phyloP scores from a whole-genome alignment of 2,113 vertebrate species.

The Gopherus evgoodei region DNA sequence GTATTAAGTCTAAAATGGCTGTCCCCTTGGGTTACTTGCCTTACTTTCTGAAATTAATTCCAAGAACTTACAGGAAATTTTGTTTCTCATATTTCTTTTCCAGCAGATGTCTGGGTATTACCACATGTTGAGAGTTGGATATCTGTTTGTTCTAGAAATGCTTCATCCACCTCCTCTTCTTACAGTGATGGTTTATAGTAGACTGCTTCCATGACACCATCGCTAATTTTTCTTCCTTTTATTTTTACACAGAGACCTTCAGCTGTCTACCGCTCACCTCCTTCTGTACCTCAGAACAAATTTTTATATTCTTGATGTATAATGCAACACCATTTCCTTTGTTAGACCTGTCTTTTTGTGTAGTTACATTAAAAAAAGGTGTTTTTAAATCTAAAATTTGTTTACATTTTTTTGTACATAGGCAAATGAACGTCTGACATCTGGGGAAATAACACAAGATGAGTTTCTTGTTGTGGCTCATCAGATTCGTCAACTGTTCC shows the following conservation, averaged over 20 bases:
- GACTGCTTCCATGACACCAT: neutral
- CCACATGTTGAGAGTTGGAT: neutral
- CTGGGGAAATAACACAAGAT: slow-evolving; percentile 95
- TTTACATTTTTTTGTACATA: slow-evolving; percentile 57
- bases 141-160: neutral
- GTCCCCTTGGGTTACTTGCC: neutral
- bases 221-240: neutral
- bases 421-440: slow-evolving; percentile 90
- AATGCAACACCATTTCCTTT: neutral
- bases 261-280: neutral
- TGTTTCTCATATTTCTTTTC: neutral
- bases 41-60: neutral
- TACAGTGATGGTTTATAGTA: neutral
- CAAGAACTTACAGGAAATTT: neutral
- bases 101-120: neutral
- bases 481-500: slow-evolving; percentile 95
- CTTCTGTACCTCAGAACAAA: neutral
- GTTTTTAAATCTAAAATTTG: neutral
- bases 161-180: neutral
- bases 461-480: slow-evolving; percentile 95
- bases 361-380: neutral
- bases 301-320: neutral
- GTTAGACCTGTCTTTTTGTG: neutral
- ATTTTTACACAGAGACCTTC: neutral
- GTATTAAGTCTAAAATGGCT: neutral